Percentiles rank a stretch among this genome's conserved stretches.
Evolutionary conservation across 2,888 invertebrate genomes (phyloP).

Genomic region (Cloeon dipterum): DNA sequence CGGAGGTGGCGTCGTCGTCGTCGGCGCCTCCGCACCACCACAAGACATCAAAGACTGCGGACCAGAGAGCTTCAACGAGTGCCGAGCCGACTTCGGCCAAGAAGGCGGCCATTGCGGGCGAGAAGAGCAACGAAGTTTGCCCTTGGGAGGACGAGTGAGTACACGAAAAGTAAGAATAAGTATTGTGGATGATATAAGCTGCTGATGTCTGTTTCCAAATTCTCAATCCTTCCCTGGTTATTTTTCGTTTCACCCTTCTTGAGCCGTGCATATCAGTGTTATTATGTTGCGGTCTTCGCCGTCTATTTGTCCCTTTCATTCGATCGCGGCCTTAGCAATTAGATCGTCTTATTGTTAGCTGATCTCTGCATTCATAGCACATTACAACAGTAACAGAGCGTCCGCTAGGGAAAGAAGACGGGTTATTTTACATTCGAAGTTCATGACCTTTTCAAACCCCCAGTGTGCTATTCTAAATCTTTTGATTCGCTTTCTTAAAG

Average conservation of each 20-base stretch:
- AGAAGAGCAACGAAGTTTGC: slow-evolving; percentile 50
- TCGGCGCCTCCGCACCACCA: slow-evolving; percentile 7
- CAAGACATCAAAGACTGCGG: slow-evolving; percentile 7
- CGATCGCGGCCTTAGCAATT: too few species aligned
- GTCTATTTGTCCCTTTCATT: too few species aligned
- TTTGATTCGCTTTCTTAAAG: too few species aligned
- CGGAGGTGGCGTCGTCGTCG: slow-evolving; percentile 7
- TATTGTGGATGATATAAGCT: neutral
- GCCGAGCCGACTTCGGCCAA: slow-evolving; percentile 5
- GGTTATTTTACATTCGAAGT: too few species aligned
- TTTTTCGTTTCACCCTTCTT: neutral
- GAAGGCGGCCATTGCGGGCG: slow-evolving; percentile 5
- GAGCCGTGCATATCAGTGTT: neutral
- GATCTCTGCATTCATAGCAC: too few species aligned
- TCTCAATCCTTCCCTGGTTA: neutral
- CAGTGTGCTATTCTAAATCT: too few species aligned
- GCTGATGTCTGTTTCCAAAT: neutral
- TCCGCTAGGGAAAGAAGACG: too few species aligned
- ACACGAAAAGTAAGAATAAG: slow-evolving; percentile 8
- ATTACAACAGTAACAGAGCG: too few species aligned
- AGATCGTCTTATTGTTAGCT: too few species aligned
- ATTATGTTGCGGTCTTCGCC: too few species aligned
- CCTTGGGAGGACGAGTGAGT: slow-evolving; percentile 94
- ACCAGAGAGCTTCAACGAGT: slow-evolving; percentile 5
- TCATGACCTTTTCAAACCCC: too few species aligned